Conservation (phyloP, 2,888 invertebrate genomes). For the Marronus borbonicus region DNA sequence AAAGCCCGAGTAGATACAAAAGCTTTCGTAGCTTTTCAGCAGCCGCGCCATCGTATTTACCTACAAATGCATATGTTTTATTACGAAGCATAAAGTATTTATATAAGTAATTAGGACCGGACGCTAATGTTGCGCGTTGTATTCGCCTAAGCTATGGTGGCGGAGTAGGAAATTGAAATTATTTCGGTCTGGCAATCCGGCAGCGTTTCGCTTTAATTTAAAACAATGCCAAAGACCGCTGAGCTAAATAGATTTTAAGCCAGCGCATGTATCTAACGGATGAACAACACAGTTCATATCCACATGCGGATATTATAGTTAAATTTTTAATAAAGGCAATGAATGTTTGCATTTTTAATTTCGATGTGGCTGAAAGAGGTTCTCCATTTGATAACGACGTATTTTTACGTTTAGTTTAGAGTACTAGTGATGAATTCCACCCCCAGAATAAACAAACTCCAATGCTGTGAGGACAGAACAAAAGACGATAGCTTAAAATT, state of each 20-base stretch:
- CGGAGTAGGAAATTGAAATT: slow-evolving; percentile 21
- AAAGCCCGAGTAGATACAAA: not conserved
- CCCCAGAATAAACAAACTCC: too few species aligned
- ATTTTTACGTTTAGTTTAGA: too few species aligned
- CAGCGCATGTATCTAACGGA: too few species aligned
- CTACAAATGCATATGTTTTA: slow-evolving; percentile 7
- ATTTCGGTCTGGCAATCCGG: slow-evolving; percentile 3
- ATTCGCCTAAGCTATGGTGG: not conserved
- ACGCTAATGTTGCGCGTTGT: not conserved
- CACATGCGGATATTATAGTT: slow-evolving; percentile 11
- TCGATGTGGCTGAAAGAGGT: not conserved
- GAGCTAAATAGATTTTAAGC: not conserved
- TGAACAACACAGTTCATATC: not conserved
- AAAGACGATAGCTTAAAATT: too few species aligned
- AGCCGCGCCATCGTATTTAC: not conserved
- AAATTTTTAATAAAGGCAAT: slow-evolving; percentile 16
- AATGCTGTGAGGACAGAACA: too few species aligned
- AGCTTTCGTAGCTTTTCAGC: slow-evolving; percentile 18
- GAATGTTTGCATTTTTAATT: slow-evolving; percentile 12
- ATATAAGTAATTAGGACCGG: slow-evolving; percentile 27
- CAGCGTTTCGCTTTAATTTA: slow-evolving; percentile 17
- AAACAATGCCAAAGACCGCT: slow-evolving; percentile 10
- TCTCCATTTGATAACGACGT: not conserved
- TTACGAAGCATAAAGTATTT: slow-evolving; percentile 11
- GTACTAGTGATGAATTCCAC: too few species aligned